Evolutionary conservation across 2,888 invertebrate genomes (phyloP), one percentile per base, ranked within the genome.

Genomic region (Venustoraphidia nigricollis): DNA sequence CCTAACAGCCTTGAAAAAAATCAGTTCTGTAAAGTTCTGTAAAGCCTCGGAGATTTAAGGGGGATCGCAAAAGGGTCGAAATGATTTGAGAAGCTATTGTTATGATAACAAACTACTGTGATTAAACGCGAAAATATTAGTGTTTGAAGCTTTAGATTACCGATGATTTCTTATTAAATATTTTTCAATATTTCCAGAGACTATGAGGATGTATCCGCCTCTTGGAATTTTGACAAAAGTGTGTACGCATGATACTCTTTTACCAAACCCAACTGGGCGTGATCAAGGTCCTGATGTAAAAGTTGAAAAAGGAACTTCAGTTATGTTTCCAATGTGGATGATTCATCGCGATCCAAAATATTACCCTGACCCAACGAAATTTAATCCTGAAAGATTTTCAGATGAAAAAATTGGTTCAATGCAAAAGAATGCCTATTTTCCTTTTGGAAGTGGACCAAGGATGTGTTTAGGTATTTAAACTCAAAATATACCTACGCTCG

Each of bases 391-490:
- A 9, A 13, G 45, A 11, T 45, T 45, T 45, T 36, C 13, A 8
- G 45, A 37, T 17, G 45, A 36, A 2, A 13, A n/a, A 6, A 45
- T 36, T 10, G 10, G 34, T 34, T 27, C 17, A 43, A 37, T 45
- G n/a, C 13, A 13, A 36, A 45, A 45, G 34, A 37, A 37, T 10
- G 27, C 45, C 10, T 45, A 36, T 10, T 13, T 45, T 5, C 36
- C 45, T 6, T 45, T 45, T 45, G 45, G 45, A 13, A 37, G 37
- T 13, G 45, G 45, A 36, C 45, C 45, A 10, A 13, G 45, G 14
- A 11, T 17, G 13, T 45, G 45, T 37, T 36, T 45, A 14, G 45
- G 45, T 45, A 37, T 14, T 27, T 27, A 27, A 27, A 27, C 3
- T 5, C 27, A 1, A 27, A 27, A 27, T 27, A 27, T 27, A 27